Percentiles rank a stretch among this genome's conserved stretches.
Evolutionary conservation across 37 sponge, comb jelly and placozoan species (phyloP).

Genomic region (Eunapius fragilis): DNA sequence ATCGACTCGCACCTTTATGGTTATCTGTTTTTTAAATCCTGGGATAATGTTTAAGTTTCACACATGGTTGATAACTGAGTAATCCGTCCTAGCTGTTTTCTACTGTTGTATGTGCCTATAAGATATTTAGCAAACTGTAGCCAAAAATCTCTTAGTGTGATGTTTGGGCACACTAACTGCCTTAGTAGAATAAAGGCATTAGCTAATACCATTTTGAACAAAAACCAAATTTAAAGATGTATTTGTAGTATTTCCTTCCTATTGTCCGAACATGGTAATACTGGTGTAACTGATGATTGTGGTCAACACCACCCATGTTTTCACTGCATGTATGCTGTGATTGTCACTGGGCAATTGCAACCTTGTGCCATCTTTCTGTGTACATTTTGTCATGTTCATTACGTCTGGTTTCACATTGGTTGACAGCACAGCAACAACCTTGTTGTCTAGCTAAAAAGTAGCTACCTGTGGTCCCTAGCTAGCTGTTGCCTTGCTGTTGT

Average conservation of each 20-base stretch:
- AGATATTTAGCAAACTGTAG: constrained; percentile 17
- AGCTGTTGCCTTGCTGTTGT: neutral
- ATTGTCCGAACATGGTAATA: neutral
- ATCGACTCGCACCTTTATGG: neutral
- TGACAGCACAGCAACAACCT: neutral
- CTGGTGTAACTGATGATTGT: constrained; percentile 9
- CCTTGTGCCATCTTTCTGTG: constrained; percentile 13
- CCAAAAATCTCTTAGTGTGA: neutral
- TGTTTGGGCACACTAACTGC: neutral
- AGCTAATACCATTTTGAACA: neutral
- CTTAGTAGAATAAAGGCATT: constrained; percentile 19
- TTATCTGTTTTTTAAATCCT: neutral
- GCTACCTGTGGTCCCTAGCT: neutral
- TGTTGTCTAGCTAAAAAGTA: constrained; percentile 10
- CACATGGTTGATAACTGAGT: neutral
- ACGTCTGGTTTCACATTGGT: neutral
- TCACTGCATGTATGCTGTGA: constrained; percentile 12
- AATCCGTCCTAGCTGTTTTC: constrained; percentile 7
- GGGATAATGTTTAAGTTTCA: neutral
- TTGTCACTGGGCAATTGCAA: neutral
- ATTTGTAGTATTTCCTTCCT: constrained; percentile 15
- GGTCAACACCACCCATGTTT: constrained; percentile 34
- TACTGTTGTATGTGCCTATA: constrained; percentile 1
- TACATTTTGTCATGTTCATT: neutral
- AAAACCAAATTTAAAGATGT: constrained; percentile 23